Base-by-base conservation (phyloP, 2,797 vertebrate genomes). In the Sebastes jordani region DNA sequence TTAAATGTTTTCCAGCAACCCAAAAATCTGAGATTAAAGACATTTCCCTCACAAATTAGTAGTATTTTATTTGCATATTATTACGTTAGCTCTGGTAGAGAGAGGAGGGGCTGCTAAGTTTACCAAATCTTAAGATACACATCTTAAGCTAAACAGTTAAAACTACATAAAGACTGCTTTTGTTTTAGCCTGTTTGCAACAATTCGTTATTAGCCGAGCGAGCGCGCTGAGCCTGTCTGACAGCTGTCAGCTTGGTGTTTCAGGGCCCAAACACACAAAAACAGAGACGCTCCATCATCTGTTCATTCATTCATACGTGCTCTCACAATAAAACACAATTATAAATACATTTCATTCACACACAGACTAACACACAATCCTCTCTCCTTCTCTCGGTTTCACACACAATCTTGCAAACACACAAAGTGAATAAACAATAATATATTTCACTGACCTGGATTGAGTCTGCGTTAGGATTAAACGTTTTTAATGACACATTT, bases 401-500 rank as follows among this genome's bases (percentile, higher is more conserved):
- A 84, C 11, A 82, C 9, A 61, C 0, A 70, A 60, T 59, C 34
- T 58, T 74, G 27, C 65, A 78, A 77, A 82, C 68, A 76, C 34
- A 72, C 29, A 54, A 11, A 18, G 11, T 64, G 9, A 58, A 55
- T 60, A 34, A 72, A 34, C 22, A 25, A 32, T 22, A 3, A 30
- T 0, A 34, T 14, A 55, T 74, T 81, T 79, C 60, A 56, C 61
- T 71, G 71, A 74, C 20, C 29, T 60, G 52, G 52, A 79, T 2
- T 6, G n/a, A 65, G 54, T 49, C 61, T 49, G 52, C 2, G n/a
- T 71, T 32, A 27, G 6, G 22, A 36, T 9, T 56, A 20, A 56
- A 5, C 11, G 6, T 29, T 55, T 38, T 55, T 52, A 13, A 23
- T 11, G 11, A 29, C 10, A 60, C 36, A 10, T 16, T 6, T 7